Evolutionary conservation across 2,888 invertebrate genomes (phyloP), one percentile per base, ranked within the genome.

Genomic region (Leptopilina syphax): DNA sequence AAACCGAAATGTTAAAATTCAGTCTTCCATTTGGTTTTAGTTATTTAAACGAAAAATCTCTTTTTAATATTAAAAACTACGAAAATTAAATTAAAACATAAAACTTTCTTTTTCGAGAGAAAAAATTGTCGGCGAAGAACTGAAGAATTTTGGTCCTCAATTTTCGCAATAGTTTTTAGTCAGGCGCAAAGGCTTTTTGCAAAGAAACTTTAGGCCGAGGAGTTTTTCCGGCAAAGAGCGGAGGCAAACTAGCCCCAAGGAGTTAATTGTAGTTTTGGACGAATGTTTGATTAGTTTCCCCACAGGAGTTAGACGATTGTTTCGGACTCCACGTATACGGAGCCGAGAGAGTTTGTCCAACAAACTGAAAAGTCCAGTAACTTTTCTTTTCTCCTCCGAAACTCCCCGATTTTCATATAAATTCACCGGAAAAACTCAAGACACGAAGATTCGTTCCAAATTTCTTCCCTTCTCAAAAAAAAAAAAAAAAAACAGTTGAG

Each of bases 281-380:
- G 88, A 89, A 89, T 90, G 90, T 90, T 90, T 88, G 89, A 90
- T 90, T 90, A 90, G 90, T 90, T 90, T 86, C 88, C 86, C 3
- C 84, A 83, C 88, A 83, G 10, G 88, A 90, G 90, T 90, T 90
- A 88, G 88, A 86, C 85, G 87, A 90, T 89, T 88, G 89, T 88
- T 89, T 34, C 34, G 34, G 87, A 86, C 86, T 86, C 87, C 88
- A 88, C 86, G 88, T 88, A 88, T 86, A 34, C 34, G 2, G 88
- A 73, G 70, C 70, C 24, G 70, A 34, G 4, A 34, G 34, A 73
- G 70, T 70, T 70, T 70, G 54, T 88, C 88, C 87, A 87, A 88
- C 88, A 86, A 87, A 86, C 34, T 83, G 84, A 81, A 80, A 84
- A 84, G 81, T 60, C 60, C n/a, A 50, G 12, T 6, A 47, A 47